Evolutionary conservation across 2,797 vertebrate species (phyloP).

Genomic region (Pogoniulus pusillus): DNA sequence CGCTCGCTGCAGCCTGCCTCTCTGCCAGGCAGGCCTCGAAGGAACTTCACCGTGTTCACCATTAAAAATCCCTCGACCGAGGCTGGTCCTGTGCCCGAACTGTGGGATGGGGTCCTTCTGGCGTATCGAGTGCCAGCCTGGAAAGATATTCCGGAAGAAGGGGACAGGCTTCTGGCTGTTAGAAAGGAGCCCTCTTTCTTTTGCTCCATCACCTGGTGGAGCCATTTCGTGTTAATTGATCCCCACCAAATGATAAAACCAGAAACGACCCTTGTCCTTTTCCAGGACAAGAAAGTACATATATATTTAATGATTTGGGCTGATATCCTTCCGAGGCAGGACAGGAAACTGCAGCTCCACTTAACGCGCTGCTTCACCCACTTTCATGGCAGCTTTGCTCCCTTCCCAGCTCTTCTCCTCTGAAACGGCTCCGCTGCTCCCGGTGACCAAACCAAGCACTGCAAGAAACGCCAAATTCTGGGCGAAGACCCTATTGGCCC

Average conservation of each 20-base stretch:
- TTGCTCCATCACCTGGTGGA: not conserved
- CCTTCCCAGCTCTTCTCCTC: not conserved
- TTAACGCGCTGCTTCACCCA: not conserved
- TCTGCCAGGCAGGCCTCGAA: not conserved
- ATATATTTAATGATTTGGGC: not conserved
- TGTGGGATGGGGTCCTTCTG: no score
- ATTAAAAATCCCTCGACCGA: not conserved
- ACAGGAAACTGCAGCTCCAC: constrained; percentile 8
- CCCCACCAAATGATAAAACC: not conserved
- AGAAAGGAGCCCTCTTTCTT: not conserved
- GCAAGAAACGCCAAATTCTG: not conserved
- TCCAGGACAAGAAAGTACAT: not conserved
- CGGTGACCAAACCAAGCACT: not conserved
- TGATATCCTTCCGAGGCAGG: not conserved
- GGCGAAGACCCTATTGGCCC: not conserved
- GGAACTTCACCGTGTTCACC: fast-evolving
- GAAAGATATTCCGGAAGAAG: not conserved
- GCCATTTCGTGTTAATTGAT: constrained; percentile 5
- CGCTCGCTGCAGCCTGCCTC: not conserved
- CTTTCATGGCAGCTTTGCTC: not conserved
- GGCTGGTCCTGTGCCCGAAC: not conserved
- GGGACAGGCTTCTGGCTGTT: not conserved
- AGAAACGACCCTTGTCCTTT: constrained; percentile 8
- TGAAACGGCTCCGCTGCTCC: not conserved
- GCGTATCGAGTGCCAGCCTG: not conserved